phyloP scores from a whole-genome alignment of 2,113 vertebrate species.

The Amphiprion percula region DNA sequence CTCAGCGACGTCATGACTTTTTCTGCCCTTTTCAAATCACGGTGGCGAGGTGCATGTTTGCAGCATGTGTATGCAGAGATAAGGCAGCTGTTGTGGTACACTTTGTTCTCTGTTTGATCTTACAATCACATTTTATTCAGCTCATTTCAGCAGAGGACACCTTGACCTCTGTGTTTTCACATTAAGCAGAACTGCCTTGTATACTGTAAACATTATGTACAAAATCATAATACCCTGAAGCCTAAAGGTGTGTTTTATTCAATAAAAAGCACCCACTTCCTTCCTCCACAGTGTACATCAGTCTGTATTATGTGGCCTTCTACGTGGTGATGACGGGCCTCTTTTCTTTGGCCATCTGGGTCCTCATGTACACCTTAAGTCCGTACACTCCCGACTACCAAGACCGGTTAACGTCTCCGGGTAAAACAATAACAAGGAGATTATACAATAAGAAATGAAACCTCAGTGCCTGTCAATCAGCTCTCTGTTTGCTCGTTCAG shows the following conservation, averaged over 20 bases:
- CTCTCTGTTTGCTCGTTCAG: slow-evolving; percentile 28
- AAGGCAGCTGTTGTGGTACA: slow-evolving; percentile 40
- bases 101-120: slow-evolving; percentile 32
- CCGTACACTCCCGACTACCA: slow-evolving; percentile 91
- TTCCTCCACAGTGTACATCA: slow-evolving; percentile 89
- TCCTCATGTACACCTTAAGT: slow-evolving; percentile 87
- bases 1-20: neutral
- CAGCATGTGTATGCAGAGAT: slow-evolving; percentile 31
- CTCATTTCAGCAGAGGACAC: slow-evolving; percentile 34
- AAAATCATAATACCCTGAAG: too few relatives aligned
- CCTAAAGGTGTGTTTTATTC: too few relatives aligned
- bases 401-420: slow-evolving; percentile 90
- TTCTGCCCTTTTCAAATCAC: slow-evolving; percentile 29
- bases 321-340: slow-evolving; percentile 88
- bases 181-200: neutral
- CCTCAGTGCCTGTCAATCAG: neutral
- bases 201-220: neutral
- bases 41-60: slow-evolving; percentile 12
- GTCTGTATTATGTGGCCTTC: slow-evolving; percentile 91
- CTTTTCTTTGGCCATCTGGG: slow-evolving; percentile 88
- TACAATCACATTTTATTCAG: slow-evolving; percentile 47
- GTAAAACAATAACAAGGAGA: slow-evolving; percentile 68
- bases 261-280: neutral
- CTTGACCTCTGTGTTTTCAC: slow-evolving; percentile 35
- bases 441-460: neutral